Evolutionary conservation across 2,113 vertebrate genomes (phyloP).

Genomic region (Tragelaphus strepsiceros): DNA sequence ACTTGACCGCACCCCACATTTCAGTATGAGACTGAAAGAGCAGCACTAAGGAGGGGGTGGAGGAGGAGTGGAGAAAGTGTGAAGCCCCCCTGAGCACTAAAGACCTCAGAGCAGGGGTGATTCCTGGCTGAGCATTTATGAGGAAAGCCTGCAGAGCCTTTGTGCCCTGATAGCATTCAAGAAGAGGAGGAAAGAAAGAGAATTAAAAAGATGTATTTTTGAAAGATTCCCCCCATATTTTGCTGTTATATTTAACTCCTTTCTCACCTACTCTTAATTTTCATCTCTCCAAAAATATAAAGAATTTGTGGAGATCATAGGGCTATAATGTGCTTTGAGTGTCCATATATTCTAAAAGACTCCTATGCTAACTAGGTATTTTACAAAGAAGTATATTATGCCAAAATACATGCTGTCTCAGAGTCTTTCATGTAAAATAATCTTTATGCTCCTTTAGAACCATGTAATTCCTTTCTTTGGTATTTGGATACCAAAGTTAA

Average conservation of each 20-base stretch:
- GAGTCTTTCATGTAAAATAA: background rate
- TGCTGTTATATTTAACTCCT: conserved; percentile 36
- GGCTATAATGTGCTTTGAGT: background rate
- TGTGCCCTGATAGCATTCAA: conserved; percentile 32
- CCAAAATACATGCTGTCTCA: background rate
- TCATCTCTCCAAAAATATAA: background rate
- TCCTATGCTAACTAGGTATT: background rate
- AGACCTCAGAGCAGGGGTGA: background rate
- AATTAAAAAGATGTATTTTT: conserved; percentile 52
- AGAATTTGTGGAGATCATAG: background rate
- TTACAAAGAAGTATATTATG: background rate
- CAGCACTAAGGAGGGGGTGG: accelerated
- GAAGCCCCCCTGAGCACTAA: background rate
- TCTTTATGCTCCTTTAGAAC: background rate
- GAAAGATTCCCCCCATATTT: conserved; percentile 50
- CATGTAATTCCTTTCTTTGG: background rate
- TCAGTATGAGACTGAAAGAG: background rate
- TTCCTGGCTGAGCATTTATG: background rate
- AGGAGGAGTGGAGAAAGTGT: background rate
- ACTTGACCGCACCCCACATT: background rate
- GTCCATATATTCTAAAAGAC: background rate
- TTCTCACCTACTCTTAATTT: background rate
- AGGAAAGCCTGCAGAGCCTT: conserved; percentile 46
- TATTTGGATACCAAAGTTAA: background rate
- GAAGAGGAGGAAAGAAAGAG: conserved; percentile 43